Base-by-base conservation (phyloP, 2,888 invertebrate genomes). In the Choristoneura rosaceana region DNA sequence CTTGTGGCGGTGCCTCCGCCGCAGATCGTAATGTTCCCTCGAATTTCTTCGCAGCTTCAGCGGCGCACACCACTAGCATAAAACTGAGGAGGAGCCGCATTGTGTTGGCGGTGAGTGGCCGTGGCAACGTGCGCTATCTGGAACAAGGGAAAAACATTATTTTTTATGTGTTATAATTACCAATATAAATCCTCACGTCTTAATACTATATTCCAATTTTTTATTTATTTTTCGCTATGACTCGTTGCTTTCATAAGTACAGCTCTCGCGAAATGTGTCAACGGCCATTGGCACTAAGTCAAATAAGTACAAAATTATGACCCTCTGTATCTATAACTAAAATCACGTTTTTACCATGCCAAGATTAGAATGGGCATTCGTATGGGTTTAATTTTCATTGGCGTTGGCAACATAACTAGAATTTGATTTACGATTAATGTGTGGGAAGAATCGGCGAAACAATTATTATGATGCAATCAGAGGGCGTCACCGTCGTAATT, bases 101-200 rank as follows among this genome's bases (percentile, higher is more conserved):
- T 85, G 87, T 93, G 78, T 81, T 86, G 80, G 85, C 84, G 79
- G 83, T 80, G 79, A 87, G 84, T 81, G 87, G 88, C 89, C 92
- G 92, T 90, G 89, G 91, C 88, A 91, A 87, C 88, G 90, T 90
- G 87, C 77, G 85, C 85, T 90, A 90, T 92, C 93, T 94, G 92
- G 81, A 94, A 93, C 92, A 93, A 93, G 87, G 84, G 85, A 87
- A 84, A 82, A 83, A 82, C 81, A 34, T 34, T 34, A 38, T n/a
- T 15, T 65, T 50, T 59, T 45, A 38, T 34, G 25, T 3, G 4
- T 7, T 25, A 12, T 25, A 9, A 55, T 25, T 25, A 55, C 25
- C 8, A 17, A 15, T 47, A 2, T 52, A 17, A 25, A 10, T 55
- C 25, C 25, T 25, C 25, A 25, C 25, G 25, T 25, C 8, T 33